A percentile compares a stretch with the other conserved stretches of the same genome.
Conservation (phyloP, 2,888 invertebrate species). For the Phyto melanocephala region DNA sequence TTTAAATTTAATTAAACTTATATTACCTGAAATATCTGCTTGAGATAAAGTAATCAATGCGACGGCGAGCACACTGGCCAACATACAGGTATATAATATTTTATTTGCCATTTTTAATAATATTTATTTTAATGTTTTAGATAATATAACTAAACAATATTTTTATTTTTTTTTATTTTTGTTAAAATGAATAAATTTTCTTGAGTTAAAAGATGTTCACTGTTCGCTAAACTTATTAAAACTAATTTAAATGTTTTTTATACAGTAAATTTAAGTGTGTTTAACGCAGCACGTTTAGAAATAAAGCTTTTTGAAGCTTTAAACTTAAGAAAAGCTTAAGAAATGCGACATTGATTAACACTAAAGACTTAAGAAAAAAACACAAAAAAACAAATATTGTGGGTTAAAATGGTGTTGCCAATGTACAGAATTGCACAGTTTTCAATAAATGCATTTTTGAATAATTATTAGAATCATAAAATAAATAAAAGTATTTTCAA, state of each 20-base stretch:
- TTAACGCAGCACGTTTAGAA: neutral
- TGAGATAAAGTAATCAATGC: constrained; percentile 37
- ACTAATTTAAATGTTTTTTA: constrained; percentile 51
- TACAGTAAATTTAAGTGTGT: constrained; percentile 47
- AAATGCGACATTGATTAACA: constrained; percentile 7
- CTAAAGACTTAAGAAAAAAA: constrained; percentile 63
- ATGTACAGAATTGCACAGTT: too few species aligned
- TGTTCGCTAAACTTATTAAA: constrained; percentile 39
- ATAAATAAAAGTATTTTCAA: too few species aligned
- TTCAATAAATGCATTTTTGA: too few species aligned
- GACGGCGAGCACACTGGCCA: constrained; percentile 44
- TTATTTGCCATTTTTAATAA: constrained; percentile 48
- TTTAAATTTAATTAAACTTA: neutral
- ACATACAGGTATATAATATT: constrained; percentile 22
- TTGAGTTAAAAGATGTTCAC: constrained; percentile 32
- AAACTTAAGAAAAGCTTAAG: constrained; percentile 26
- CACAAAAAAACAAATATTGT: neutral
- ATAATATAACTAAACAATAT: too few species aligned
- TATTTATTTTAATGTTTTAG: constrained; percentile 13
- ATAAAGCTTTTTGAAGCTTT: constrained; percentile 28
- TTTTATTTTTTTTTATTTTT: too few species aligned
- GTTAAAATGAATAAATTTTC: neutral
- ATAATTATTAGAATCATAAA: too few species aligned
- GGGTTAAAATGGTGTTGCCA: neutral
- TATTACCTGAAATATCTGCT: constrained; percentile 57